phyloP scores from a whole-genome alignment of 2,888 invertebrate genomes.

The Pheosia tremula region DNA sequence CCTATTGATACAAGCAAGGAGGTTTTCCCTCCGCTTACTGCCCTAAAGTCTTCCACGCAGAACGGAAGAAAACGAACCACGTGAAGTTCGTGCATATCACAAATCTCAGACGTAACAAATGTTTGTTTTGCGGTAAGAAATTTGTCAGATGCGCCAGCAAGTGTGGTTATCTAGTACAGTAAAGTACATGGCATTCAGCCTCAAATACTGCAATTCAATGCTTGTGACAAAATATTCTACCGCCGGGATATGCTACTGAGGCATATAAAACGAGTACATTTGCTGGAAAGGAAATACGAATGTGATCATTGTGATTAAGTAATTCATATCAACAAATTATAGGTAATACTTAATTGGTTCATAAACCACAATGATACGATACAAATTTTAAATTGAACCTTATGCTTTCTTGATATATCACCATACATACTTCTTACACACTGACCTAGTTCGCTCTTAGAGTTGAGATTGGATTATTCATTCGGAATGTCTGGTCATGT shows the following conservation, averaged over 20 bases:
- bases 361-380: too few relatives aligned
- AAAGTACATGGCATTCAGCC: constrained; percentile 25
- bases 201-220: constrained; percentile 20
- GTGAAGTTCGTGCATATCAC: constrained; percentile 30
- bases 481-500: too few relatives aligned
- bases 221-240: constrained; percentile 33
- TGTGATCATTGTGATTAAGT: neutral
- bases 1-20: constrained; percentile 20
- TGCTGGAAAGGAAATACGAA: neutral
- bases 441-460: too few relatives aligned
- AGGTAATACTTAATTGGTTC: too few relatives aligned
- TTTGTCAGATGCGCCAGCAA: constrained; percentile 23
- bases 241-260: neutral
- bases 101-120: constrained; percentile 23
- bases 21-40: constrained; percentile 28
- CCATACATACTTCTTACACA: too few relatives aligned
- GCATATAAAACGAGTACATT: neutral
- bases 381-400: too few relatives aligned
- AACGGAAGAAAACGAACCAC: constrained; percentile 20
- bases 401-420: too few relatives aligned
- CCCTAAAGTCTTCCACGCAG: constrained; percentile 29
- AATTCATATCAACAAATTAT: too few relatives aligned
- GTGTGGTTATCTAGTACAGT: constrained; percentile 27
- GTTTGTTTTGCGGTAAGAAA: constrained; percentile 27
- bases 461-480: too few relatives aligned